A percentile compares a stretch with the other conserved stretches of the same genome.
Conservation (phyloP, 1,140 invertebrate species). For the Caenorhabditis inopinata region DNA sequence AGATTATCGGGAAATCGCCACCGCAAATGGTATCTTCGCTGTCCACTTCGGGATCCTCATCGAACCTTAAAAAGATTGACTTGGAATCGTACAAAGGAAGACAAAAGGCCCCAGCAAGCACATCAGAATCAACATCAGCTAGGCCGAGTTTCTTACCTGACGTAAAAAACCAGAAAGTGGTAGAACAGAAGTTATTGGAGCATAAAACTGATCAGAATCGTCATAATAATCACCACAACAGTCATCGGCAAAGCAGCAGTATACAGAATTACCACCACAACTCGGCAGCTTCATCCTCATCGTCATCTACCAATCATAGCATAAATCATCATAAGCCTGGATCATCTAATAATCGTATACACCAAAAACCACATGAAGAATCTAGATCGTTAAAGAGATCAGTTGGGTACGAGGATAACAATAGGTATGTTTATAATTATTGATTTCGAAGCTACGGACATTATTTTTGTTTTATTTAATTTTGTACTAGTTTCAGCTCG, state of each 20-base stretch:
- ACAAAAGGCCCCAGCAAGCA: background rate
- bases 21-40: background rate
- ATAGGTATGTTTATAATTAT: no score
- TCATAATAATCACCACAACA: background rate
- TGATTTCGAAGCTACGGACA: no score
- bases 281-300: background rate
- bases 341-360: background rate
- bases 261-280: background rate
- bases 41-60: background rate
- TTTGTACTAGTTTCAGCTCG: no score
- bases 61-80: background rate
- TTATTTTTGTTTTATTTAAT: no score
- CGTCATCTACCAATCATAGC: background rate
- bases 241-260: background rate
- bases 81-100: background rate
- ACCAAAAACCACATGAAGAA: background rate
- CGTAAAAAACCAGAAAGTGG: background rate
- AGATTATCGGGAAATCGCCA: background rate
- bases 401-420: background rate
- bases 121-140: background rate
- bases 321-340: background rate
- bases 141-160: background rate
- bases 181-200: background rate
- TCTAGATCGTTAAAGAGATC: background rate
- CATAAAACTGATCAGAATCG: background rate